Conservation (phyloP, 2,888 invertebrate species). For the Podabrus alpinus region DNA sequence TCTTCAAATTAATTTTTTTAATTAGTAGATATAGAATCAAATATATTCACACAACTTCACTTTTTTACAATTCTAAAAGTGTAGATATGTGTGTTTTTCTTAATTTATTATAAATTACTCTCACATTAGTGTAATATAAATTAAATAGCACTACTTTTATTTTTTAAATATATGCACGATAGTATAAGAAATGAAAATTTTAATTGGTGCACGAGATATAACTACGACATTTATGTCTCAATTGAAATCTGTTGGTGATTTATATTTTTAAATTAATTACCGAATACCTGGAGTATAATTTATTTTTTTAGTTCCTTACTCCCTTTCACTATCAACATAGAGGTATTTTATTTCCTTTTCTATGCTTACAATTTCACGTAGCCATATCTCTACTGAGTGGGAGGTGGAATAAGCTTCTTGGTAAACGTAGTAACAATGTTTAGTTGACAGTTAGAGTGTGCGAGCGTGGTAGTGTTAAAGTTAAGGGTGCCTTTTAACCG, state of each 20-base stretch:
- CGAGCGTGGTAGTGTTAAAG: conserved; percentile 30
- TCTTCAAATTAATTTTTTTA: neutral
- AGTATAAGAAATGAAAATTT: neutral
- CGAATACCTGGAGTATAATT: neutral
- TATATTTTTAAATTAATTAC: neutral
- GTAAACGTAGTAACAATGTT: conserved; percentile 25
- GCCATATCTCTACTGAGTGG: conserved; percentile 36
- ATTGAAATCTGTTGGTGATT: neutral
- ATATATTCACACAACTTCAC: neutral
- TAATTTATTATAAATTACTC: neutral
- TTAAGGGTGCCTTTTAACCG: neutral
- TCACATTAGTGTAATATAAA: neutral
- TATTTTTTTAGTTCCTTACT: conserved; percentile 14
- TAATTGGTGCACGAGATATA: neutral
- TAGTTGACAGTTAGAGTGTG: conserved; percentile 46
- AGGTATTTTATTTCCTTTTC: conserved; percentile 23
- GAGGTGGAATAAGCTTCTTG: conserved; percentile 40
- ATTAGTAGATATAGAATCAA: neutral
- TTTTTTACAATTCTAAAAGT: neutral
- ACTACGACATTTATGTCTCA: neutral
- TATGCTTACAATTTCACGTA: neutral
- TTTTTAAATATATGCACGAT: neutral
- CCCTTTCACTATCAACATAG: conserved; percentile 47
- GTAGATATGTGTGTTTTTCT: neutral
- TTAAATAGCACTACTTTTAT: neutral